Conservation (phyloP, 2,113 vertebrate species). For the Chloroceryle aenea region DNA sequence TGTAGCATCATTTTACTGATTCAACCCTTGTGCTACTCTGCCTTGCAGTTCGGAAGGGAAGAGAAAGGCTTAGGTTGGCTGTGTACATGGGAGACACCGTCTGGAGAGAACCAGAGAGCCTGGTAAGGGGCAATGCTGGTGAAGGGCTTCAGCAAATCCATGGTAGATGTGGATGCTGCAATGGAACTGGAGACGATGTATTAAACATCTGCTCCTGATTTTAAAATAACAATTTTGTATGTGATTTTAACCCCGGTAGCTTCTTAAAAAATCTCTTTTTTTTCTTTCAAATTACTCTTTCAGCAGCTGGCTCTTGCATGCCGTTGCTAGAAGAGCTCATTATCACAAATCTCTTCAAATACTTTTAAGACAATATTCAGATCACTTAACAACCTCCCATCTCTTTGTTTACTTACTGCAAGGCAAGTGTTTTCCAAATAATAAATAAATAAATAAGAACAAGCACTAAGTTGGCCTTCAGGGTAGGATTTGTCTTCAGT, state of each 20-base stretch:
- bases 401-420: background rate
- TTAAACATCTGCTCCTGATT: background rate
- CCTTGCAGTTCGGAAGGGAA: background rate
- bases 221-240: fast-evolving
- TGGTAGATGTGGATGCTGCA: fast-evolving
- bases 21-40: background rate
- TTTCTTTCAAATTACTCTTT: background rate
- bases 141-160: background rate
- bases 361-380: background rate
- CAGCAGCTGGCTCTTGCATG: background rate
- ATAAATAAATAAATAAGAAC: background rate
- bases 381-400: background rate
- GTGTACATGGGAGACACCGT: fast-evolving
- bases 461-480: background rate
- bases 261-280: background rate
- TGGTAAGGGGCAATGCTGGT: background rate
- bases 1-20: background rate
- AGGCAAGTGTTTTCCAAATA: background rate
- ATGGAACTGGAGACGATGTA: background rate
- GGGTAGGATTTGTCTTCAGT: slow-evolving; percentile 11
- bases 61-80: background rate
- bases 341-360: background rate
- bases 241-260: background rate
- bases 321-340: background rate
- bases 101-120: background rate